Conservation (phyloP, 2,113 vertebrate genomes). For the Uria lomvia region DNA sequence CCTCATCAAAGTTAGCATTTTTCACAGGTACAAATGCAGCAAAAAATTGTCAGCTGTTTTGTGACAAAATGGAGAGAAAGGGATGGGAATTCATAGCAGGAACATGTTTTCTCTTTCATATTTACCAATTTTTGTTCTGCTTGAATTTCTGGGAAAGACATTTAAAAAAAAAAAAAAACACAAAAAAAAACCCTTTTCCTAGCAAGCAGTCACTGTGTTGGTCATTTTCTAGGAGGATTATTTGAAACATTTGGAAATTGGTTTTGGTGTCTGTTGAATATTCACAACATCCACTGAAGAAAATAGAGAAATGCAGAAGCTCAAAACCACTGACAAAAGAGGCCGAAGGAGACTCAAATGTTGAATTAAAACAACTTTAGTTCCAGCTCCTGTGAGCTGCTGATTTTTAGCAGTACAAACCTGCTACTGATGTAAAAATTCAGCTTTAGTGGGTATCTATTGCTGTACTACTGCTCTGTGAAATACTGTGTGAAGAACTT, state of each 20-base stretch:
- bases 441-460: background rate
- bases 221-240: background rate
- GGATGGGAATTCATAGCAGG: background rate
- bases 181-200: too few relatives aligned
- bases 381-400: background rate
- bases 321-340: background rate
- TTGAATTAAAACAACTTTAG: background rate
- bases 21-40: background rate
- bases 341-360: background rate
- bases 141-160: background rate
- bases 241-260: background rate
- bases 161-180: background rate
- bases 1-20: background rate
- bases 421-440: background rate
- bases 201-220: background rate
- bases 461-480: background rate
- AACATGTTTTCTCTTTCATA: background rate
- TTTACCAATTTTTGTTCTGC: background rate
- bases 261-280: background rate
- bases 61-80: background rate
- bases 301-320: background rate
- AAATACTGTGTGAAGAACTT: background rate
- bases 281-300: background rate
- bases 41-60: background rate
- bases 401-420: background rate